Conservation (phyloP, 2,888 invertebrate genomes). For the Clivina fossor region DNA sequence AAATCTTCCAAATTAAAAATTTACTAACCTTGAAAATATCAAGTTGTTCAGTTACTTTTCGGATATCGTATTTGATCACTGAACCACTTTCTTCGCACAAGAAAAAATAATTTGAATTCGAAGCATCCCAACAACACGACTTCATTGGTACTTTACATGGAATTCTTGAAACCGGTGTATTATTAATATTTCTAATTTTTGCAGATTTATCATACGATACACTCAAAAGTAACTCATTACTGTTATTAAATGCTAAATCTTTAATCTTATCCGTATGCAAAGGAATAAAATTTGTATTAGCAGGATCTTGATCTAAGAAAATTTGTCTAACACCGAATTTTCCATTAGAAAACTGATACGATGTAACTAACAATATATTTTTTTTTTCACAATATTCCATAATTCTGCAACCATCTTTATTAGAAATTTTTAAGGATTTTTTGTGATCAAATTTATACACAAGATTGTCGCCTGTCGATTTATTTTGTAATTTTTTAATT, state of each 20-base stretch:
- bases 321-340: slow-evolving; percentile 81
- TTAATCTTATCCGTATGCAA: slow-evolving; percentile 76
- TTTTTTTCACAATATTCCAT: slow-evolving; percentile 68
- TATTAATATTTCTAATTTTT: slow-evolving; percentile 71
- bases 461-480: no score
- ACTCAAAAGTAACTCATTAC: slow-evolving; percentile 69
- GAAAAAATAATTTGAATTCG: slow-evolving; percentile 69
- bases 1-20: no score
- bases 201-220: slow-evolving; percentile 78
- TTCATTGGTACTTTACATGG: slow-evolving; percentile 67
- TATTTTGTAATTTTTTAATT: no score
- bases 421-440: slow-evolving; percentile 66
- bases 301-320: slow-evolving; percentile 66
- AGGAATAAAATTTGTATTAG: slow-evolving; percentile 66
- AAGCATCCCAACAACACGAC: slow-evolving; percentile 84
- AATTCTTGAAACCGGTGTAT: slow-evolving; percentile 59
- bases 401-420: slow-evolving; percentile 77
- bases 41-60: slow-evolving; percentile 58
- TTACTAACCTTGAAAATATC: slow-evolving; percentile 41
- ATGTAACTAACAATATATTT: slow-evolving; percentile 70
- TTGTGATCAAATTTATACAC: slow-evolving; percentile 57
- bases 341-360: slow-evolving; percentile 71
- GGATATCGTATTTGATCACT: slow-evolving; percentile 73
- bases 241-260: slow-evolving; percentile 74
- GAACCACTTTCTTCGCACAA: slow-evolving; percentile 78